Base-by-base conservation (phyloP, 64 coral and sea anemone species). In the Montipora efflorescens region DNA sequence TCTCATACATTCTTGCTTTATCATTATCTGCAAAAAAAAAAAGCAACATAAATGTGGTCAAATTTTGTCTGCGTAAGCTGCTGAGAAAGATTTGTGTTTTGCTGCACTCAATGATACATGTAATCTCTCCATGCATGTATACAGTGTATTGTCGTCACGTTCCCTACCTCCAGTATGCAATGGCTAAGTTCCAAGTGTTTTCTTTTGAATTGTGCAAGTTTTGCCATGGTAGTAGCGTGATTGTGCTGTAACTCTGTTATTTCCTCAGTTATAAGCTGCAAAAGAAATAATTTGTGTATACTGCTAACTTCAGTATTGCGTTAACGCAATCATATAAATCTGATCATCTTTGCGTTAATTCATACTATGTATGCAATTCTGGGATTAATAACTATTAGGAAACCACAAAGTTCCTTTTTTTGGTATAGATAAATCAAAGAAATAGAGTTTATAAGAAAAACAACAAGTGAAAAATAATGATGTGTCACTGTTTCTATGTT, bases 161-260 rank as follows among this genome's bases (percentile, higher is more conserved):
- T 69, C 52, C 13, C 9, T 91, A 98, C 97, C 97, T 98, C 77
- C 1, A 98, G 78, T 25, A 98, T 95, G 53, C 97, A 59, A 76
- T 98, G 97, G 75, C 97, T 98, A 52, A 98, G 55, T 83, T 98
- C 97, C 50, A 96, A 89, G 44, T 94, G 94, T 45, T 90, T 95
- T 80, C 97, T 82, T 48, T 98, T 98, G 72, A 96, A 98, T 80
- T 98, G 94, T 48, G 97, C 79, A 25, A 98, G 91, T 94, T 98
- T 98, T 47, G 97, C 92, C 94, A 98, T 96, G 13, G 97, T 98
- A 69, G 95, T 95, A 9, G 84, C 91, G 67, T 96, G 97, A 47
- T 96, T 98, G n/a, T 90, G 78, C 67, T 96, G 97, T 55, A 98
- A 55, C 16, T 85, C 88, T 18, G 91, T 79, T 57, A 98, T 94